These are phyloP conservation scores for Parapristionchus giblindavisi DNA, from an alignment of 2,888 invertebrate genomes.

Conservation along the genomic window DNA sequence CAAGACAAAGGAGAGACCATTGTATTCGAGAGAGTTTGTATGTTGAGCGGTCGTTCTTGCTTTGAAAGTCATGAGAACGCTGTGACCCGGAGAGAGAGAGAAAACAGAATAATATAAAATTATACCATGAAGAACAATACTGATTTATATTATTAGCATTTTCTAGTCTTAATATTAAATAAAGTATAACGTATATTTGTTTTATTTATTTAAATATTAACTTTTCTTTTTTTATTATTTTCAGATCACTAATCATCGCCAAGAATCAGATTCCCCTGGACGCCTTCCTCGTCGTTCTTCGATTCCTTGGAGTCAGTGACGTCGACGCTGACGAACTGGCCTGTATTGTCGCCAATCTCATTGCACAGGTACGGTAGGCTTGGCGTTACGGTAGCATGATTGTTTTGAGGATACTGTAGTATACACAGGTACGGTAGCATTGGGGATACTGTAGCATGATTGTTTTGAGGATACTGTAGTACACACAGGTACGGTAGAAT, in stretches of 20 bases:
- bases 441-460: neutral
- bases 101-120: no score
- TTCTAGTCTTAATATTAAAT: no score
- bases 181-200: no score
- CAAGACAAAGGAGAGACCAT: no score
- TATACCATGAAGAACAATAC: no score
- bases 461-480: neutral
- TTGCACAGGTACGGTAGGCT: slow-evolving; percentile 78
- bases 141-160: no score
- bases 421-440: no score
- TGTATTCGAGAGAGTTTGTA: no score
- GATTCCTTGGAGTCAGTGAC: slow-evolving; percentile 82
- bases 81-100: no score
- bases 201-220: no score
- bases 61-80: no score
- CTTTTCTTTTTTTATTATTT: slow-evolving; percentile 40
- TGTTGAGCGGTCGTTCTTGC: no score
- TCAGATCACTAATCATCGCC: slow-evolving; percentile 72
- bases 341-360: slow-evolving; percentile 94
- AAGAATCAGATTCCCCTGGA: slow-evolving; percentile 87
- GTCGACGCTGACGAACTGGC: slow-evolving; percentile 93
- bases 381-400: neutral
- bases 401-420: neutral
- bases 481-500: neutral
- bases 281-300: slow-evolving; percentile 83